Conservation (phyloP, 1,140 invertebrate genomes). For the Drosophila sulfurigaster region DNA sequence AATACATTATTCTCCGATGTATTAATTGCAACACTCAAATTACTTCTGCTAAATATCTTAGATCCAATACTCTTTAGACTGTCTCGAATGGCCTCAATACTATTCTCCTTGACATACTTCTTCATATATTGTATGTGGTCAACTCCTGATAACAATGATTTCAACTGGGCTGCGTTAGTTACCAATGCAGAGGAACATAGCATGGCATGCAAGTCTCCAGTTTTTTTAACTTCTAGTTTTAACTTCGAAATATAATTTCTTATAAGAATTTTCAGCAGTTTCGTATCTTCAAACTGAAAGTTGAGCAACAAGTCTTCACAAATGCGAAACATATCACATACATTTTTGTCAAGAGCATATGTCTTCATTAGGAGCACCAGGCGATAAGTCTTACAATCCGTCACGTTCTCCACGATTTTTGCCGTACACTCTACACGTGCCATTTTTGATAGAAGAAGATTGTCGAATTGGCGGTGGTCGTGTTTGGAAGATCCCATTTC, state of each 20-base stretch:
- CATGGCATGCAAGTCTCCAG: conserved; percentile 94
- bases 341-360: conserved; percentile 93
- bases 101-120: conserved; percentile 89
- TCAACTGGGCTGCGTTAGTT: conserved; percentile 88
- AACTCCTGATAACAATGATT: conserved; percentile 90
- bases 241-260: conserved; percentile 92
- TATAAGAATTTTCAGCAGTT: conserved; percentile 92
- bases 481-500: conserved; percentile 93
- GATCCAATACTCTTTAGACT: conserved; percentile 88
- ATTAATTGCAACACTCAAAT: conserved; percentile 89
- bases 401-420: conserved; percentile 90
- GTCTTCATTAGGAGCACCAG: conserved; percentile 92
- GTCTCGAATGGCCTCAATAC: conserved; percentile 87
- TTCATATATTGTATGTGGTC: conserved; percentile 92
- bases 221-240: conserved; percentile 84
- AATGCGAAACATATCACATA: conserved; percentile 91
- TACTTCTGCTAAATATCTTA: conserved; percentile 88
- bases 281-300: conserved; percentile 88
- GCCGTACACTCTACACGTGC: conserved; percentile 89
- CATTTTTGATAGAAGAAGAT: conserved; percentile 91
- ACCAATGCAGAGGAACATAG: conserved; percentile 89
- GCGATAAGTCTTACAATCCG: conserved; percentile 88
- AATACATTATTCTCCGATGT: conserved; percentile 86
- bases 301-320: conserved; percentile 92
- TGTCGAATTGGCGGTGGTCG: conserved; percentile 93